Evolutionary conservation across 2,113 vertebrate genomes (phyloP).

Genomic region (Oreochromis tanganicae): DNA sequence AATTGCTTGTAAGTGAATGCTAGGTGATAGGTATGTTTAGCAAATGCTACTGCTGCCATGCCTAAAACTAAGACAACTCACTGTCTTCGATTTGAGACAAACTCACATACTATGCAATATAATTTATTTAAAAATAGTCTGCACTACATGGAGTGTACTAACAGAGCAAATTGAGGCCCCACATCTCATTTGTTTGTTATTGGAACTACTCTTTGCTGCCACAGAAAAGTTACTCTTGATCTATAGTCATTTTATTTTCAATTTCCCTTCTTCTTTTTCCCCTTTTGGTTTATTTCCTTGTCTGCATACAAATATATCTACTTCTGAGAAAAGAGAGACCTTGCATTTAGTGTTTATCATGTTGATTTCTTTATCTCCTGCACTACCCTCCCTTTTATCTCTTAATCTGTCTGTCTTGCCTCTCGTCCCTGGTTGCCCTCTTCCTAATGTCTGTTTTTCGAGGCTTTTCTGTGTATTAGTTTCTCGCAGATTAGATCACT

Average conservation of each 20-base stretch:
- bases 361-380: neutral
- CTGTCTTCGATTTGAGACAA: neutral
- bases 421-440: neutral
- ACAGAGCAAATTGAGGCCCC: neutral
- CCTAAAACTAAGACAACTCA: neutral
- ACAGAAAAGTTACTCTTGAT: neutral
- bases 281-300: neutral
- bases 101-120: neutral
- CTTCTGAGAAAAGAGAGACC: neutral
- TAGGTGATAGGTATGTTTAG: rapidly evolving
- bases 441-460: neutral
- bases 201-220: neutral
- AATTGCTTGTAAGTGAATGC: neutral
- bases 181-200: neutral
- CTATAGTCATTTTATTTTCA: neutral
- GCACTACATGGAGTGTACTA: neutral
- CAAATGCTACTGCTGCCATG: neutral
- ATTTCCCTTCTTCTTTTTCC: neutral
- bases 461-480: neutral
- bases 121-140: neutral
- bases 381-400: neutral
- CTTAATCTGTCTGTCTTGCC: conserved; percentile 8
- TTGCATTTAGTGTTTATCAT: neutral
- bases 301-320: neutral
- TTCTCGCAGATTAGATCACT: conserved; percentile 19